phyloP scores from a whole-genome alignment of 2,888 invertebrate genomes.

The Calameuta filiformis region DNA sequence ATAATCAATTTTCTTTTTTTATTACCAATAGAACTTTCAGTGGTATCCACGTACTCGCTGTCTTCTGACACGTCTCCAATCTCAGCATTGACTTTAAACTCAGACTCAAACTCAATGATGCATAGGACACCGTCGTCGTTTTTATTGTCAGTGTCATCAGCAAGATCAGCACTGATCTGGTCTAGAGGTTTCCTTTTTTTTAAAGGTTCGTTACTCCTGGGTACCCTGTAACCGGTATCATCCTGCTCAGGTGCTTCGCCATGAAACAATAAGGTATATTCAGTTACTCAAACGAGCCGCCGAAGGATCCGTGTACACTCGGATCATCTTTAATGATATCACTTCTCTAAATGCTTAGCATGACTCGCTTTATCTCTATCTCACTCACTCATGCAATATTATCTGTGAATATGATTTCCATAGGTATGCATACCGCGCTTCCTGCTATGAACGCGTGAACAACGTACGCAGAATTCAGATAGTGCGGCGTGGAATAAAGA shows the following conservation, averaged over 20 bases:
- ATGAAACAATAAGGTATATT: background rate
- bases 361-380: background rate
- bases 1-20: background rate
- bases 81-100: constrained; percentile 45
- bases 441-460: background rate
- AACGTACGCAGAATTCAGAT: background rate
- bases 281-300: background rate
- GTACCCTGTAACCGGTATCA: background rate
- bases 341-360: background rate
- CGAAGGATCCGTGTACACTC: background rate
- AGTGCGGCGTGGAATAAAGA: background rate
- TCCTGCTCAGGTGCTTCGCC: background rate
- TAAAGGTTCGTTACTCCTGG: background rate
- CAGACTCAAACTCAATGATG: constrained; percentile 54
- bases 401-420: background rate
- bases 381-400: background rate
- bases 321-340: background rate
- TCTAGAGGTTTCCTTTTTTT: constrained; percentile 9
- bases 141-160: background rate
- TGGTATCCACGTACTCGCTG: background rate
- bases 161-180: background rate
- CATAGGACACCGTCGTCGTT: constrained; percentile 35
- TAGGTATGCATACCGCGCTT: background rate
- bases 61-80: background rate
- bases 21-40: background rate